A percentile compares a stretch with the other conserved stretches of the same genome.
Conservation (phyloP, 1,140 invertebrate species). For the Caerostris extrusa region DNA sequence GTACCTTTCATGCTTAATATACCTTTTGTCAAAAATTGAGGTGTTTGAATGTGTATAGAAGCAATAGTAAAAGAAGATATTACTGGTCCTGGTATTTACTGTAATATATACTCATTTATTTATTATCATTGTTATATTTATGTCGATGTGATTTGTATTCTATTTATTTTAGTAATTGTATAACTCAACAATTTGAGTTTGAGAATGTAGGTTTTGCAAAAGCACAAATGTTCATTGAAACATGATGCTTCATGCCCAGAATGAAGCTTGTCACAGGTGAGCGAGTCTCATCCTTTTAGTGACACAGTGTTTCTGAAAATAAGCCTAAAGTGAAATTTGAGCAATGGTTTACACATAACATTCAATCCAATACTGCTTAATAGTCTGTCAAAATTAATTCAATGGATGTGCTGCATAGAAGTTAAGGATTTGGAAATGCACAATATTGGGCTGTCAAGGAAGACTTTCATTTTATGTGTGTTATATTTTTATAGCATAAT, state of each 20-base stretch:
- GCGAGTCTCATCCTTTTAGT: slow-evolving; percentile 67
- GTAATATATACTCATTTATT: slow-evolving; percentile 61
- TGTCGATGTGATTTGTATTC: slow-evolving; percentile 34
- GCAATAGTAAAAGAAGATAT: slow-evolving; percentile 51
- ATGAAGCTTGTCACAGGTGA: slow-evolving; percentile 63
- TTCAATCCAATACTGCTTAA: background rate
- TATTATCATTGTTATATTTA: slow-evolving; percentile 56
- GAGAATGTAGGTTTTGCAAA: background rate
- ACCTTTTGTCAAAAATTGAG: slow-evolving; percentile 45
- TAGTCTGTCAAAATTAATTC: background rate
- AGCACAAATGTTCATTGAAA: background rate
- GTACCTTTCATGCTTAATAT: slow-evolving; percentile 56
- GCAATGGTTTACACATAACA: background rate
- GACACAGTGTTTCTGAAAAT: slow-evolving; percentile 50
- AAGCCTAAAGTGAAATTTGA: background rate
- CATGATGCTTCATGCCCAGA: background rate
- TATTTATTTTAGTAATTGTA: slow-evolving; percentile 25
- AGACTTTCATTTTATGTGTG: slow-evolving; percentile 44
- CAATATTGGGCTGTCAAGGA: slow-evolving; percentile 51
- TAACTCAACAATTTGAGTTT: background rate
- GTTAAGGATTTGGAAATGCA: slow-evolving; percentile 46
- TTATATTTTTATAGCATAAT: slow-evolving; percentile 60
- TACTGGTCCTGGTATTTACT: slow-evolving; percentile 30
- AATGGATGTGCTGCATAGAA: background rate
- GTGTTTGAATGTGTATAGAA: slow-evolving; percentile 65